Evolutionary conservation across 2,113 vertebrate species (phyloP).

Genomic region (Tursiops truncatus): DNA sequence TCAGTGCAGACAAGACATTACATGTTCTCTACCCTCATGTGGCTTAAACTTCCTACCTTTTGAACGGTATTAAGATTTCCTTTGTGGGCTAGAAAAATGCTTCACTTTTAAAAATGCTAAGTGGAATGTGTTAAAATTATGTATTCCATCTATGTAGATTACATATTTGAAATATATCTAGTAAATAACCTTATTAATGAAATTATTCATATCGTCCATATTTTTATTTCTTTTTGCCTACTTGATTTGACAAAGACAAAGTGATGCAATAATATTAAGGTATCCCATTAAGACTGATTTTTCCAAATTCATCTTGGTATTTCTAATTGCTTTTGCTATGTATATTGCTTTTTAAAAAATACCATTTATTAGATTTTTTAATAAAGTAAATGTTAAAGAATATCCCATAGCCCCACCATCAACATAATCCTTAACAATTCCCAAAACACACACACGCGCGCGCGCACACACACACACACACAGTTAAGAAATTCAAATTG

Average conservation of each 20-base stretch:
- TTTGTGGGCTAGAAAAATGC: slow-evolving; percentile 1
- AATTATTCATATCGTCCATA: slow-evolving; percentile 50
- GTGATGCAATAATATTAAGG: slow-evolving; percentile 66
- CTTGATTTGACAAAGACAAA: slow-evolving; percentile 72
- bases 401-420: slow-evolving; percentile 45
- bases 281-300: slow-evolving; percentile 67
- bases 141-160: background rate
- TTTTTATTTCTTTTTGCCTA: slow-evolving; percentile 59
- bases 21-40: background rate
- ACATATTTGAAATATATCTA: slow-evolving; percentile 39
- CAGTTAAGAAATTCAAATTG: background rate
- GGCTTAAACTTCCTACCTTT: background rate
- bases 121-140: background rate
- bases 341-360: slow-evolving; percentile 67
- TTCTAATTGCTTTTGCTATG: slow-evolving; percentile 71
- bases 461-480: background rate
- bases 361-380: slow-evolving; percentile 73
- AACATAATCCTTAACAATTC: slow-evolving; percentile 43
- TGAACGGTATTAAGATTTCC: background rate
- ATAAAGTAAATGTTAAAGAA: slow-evolving; percentile 73
- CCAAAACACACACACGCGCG: background rate
- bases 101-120: background rate
- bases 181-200: slow-evolving; percentile 72
- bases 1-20: background rate
- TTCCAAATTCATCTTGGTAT: slow-evolving; percentile 70